Base-by-base conservation (phyloP, 2,113 vertebrate genomes). In the Pampusana beccarii region DNA sequence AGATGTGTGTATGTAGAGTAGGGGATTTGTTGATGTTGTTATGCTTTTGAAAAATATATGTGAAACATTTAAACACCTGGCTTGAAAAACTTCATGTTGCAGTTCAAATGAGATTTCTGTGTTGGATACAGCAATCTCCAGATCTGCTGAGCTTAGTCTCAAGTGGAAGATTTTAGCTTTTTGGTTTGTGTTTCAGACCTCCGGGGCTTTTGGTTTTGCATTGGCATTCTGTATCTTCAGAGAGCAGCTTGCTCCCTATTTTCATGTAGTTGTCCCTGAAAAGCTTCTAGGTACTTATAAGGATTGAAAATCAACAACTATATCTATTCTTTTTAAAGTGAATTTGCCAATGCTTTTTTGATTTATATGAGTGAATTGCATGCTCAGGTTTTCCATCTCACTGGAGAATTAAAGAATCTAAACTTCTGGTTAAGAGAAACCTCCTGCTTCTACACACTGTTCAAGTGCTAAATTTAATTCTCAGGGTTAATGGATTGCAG, bases 381-480 rank as follows among this genome's bases (percentile, higher is more conserved):
- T 80, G 88, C 90, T 97, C 79, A 72, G 96, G 67, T 97, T 96
- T 94, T 96, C 96, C 78, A 83, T 97, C 70, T 96, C 93, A 74
- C 91, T 94, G 80, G 95, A 96, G 96, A 97, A 95, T 97, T 97
- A 81, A 97, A 86, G 95, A 97, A 97, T 97, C 93, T 96, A 92
- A 97, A 93, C 93, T 95, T 96, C 89, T 95, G 92, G 92, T 96
- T 93, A 94, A 95, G 95, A 94, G 88, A 94, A 97, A 95, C 96
- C 95, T 96, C 87, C 92, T 84, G 89, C 86, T 95, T 94, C 91
- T 97, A 81, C 77, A 85, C 77, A 82, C 87, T 93, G 93, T 92
- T 95, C 92, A 93, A 96, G 92, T 97, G 96, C 94, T 94, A 97
- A 96, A 97, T 97, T 96, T 97, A 97, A 97, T 96, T 96, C 95